Percentiles rank a stretch among this genome's conserved stretches.
Conservation (phyloP, 2,797 vertebrate species). For the Betta splendens region DNA sequence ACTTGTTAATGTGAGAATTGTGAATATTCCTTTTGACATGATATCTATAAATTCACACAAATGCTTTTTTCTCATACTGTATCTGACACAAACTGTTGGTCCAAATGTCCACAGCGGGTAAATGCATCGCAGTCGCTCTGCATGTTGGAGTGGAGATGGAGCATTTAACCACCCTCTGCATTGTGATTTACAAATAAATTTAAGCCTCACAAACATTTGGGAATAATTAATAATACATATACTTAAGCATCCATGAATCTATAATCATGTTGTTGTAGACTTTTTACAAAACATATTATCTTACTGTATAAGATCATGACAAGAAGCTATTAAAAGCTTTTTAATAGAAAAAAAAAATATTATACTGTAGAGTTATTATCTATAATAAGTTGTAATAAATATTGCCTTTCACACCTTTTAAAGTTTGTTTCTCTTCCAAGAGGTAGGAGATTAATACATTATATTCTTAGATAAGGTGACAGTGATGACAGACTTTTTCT, state of each 20-base stretch:
- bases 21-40: conserved; percentile 1
- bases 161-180: too few species aligned
- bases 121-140: too few species aligned
- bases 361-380: too few species aligned
- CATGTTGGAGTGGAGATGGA: too few species aligned
- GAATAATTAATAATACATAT: too few species aligned
- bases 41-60: conserved; percentile 28
- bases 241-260: too few species aligned
- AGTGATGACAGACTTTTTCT: conserved; percentile 3
- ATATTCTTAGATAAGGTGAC: conserved; percentile 19
- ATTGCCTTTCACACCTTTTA: background rate
- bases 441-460: conserved; percentile 23
- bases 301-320: too few species aligned
- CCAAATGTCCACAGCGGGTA: conserved; percentile 16
- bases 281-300: too few species aligned
- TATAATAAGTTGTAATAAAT: background rate
- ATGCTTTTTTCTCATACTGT: background rate
- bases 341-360: too few species aligned
- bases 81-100: conserved; percentile 3
- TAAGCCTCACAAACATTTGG: too few species aligned
- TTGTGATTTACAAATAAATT: too few species aligned
- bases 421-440: background rate
- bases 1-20: conserved; percentile 33
- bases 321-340: background rate
- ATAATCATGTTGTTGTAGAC: too few species aligned